A percentile compares a stretch with the other conserved stretches of the same genome.
phyloP scores from a whole-genome alignment of 1,140 invertebrate species.

The Catajapyx aquilonaris region DNA sequence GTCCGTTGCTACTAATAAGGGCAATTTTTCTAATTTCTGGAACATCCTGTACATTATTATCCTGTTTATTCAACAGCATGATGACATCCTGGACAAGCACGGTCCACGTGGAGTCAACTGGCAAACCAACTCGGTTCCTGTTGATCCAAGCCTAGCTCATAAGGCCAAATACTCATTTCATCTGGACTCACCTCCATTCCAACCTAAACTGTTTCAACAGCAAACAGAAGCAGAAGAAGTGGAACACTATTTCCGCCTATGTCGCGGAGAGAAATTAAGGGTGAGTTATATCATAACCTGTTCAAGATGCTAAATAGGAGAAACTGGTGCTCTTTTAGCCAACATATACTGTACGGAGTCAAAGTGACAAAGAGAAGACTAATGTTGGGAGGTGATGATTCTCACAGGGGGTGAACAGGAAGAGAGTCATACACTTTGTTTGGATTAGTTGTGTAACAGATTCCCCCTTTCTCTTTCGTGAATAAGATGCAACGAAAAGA shows the following conservation, averaged over 20 bases:
- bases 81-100: conserved; percentile 13
- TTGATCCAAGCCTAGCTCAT: conserved; percentile 11
- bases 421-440: too few species aligned
- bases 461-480: too few species aligned
- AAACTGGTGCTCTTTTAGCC: too few species aligned
- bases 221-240: conserved; percentile 18
- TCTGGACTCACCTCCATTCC: conserved; percentile 9
- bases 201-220: conserved; percentile 14
- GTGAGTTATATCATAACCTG: too few species aligned
- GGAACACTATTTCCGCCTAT: conserved; percentile 21
- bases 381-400: too few species aligned
- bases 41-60: not conserved
- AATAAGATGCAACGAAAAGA: too few species aligned
- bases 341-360: too few species aligned
- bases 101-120: conserved; percentile 14
- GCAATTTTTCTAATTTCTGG: not conserved
- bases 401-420: too few species aligned
- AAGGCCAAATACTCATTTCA: conserved; percentile 4
- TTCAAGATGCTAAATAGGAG: too few species aligned
- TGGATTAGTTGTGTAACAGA: too few species aligned
- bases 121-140: conserved; percentile 16
- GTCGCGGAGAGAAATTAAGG: conserved; percentile 15
- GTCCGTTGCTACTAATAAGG: not conserved
- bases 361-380: too few species aligned
- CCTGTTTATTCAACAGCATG: conserved; percentile 8